A percentile compares a stretch with the other conserved stretches of the same genome.
Evolutionary conservation across 2,888 invertebrate species (phyloP).

Genomic region (Synanthedon myopaeformis): DNA sequence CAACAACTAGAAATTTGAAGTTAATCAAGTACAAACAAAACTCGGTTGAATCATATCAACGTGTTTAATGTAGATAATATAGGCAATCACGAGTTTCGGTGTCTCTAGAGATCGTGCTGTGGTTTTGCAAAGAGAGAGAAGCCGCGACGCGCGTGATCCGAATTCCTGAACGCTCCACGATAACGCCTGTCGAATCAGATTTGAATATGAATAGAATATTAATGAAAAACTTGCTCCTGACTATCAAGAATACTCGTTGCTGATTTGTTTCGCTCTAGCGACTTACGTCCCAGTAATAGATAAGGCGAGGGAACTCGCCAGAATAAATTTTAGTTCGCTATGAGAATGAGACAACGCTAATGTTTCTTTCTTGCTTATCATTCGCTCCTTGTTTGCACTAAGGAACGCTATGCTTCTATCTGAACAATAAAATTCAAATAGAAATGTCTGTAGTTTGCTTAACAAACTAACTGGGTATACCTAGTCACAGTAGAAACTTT

Average conservation of each 20-base stretch:
- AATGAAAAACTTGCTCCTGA: constrained; percentile 53
- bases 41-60: constrained; percentile 18
- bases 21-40: constrained; percentile 9
- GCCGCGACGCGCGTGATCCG: constrained; percentile 41
- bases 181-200: constrained; percentile 56
- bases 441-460: background rate
- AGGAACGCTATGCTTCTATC: background rate
- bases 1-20: background rate
- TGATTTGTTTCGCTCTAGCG: constrained; percentile 25
- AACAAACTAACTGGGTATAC: background rate
- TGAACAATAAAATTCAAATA: background rate
- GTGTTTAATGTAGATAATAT: constrained; percentile 43
- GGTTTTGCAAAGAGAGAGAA: constrained; percentile 31
- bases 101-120: constrained; percentile 32
- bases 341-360: constrained; percentile 4
- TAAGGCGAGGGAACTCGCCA: constrained; percentile 9
- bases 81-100: constrained; percentile 51
- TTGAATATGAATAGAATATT: constrained; percentile 66
- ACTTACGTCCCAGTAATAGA: constrained; percentile 7
- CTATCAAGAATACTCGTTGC: constrained; percentile 25
- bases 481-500: background rate
- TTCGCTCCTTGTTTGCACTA: background rate
- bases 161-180: constrained; percentile 32
- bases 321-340: constrained; percentile 11
- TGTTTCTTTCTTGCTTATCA: background rate